Evolutionary conservation across 1,140 invertebrate genomes (phyloP).

Genomic region (Drosophila nasuta): DNA sequence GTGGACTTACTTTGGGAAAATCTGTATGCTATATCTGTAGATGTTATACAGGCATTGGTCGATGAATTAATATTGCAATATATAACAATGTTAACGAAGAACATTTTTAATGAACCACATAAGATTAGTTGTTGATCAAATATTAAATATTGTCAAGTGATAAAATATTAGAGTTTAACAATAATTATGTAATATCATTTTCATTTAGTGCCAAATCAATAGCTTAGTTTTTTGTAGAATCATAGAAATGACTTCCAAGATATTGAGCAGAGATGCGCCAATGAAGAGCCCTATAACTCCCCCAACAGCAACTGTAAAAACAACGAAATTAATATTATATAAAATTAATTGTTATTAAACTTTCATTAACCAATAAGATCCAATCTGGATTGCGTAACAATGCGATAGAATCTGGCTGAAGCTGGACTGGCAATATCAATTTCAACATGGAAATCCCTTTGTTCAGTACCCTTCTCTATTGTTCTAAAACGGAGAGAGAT

Average conservation of each 20-base stretch:
- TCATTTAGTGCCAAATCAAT: neutral
- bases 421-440: constrained; percentile 60
- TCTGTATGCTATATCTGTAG: neutral
- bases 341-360: neutral
- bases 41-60: constrained; percentile 18
- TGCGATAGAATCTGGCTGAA: constrained; percentile 49
- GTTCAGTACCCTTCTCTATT: constrained; percentile 5
- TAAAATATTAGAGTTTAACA: neutral
- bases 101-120: neutral
- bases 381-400: constrained; percentile 62
- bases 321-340: neutral
- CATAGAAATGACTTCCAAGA: constrained; percentile 55
- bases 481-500: constrained; percentile 10
- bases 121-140: neutral
- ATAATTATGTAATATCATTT: neutral
- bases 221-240: constrained; percentile 24
- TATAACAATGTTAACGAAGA: neutral
- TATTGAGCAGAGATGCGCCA: constrained; percentile 58
- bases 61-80: constrained; percentile 18
- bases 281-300: constrained; percentile 67
- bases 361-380: constrained; percentile 55
- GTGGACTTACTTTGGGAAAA: constrained; percentile 12
- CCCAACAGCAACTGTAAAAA: constrained; percentile 55
- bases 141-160: neutral
- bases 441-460: constrained; percentile 42